Percentiles rank a stretch among this genome's conserved stretches.
Evolutionary conservation across 1,140 invertebrate species (phyloP).

Genomic region (Bombus confusus): DNA sequence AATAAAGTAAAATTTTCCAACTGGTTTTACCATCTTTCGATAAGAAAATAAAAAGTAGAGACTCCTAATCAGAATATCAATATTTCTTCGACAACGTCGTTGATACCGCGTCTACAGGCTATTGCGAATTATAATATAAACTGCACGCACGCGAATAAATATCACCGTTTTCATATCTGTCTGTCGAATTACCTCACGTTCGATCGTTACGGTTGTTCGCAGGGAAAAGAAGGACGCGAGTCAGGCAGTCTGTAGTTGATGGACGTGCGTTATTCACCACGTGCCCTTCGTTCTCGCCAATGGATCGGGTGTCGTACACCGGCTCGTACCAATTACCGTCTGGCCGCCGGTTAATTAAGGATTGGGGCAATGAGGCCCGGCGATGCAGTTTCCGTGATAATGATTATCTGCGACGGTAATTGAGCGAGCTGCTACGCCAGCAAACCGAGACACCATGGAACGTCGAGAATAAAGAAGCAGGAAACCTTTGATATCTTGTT

Average conservation of each 20-base stretch:
- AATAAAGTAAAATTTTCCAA: not conserved
- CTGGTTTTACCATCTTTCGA: not conserved
- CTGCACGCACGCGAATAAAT: not conserved
- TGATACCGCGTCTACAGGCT: not conserved
- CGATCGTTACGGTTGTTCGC: conserved; percentile 17
- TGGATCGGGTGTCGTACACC: conserved; percentile 60
- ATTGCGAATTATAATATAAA: conserved; percentile 8
- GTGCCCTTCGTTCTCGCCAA: conserved; percentile 57
- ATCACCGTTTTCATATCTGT: conserved; percentile 16
- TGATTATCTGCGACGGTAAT: conserved; percentile 77
- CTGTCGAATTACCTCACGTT: conserved; percentile 7
- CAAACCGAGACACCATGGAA: not conserved
- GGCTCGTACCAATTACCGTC: conserved; percentile 74
- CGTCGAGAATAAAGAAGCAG: not conserved
- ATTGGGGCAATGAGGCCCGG: conserved; percentile 77
- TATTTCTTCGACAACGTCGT: not conserved
- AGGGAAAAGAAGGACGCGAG: not conserved
- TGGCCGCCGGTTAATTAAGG: conserved; percentile 76
- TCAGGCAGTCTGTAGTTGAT: not conserved
- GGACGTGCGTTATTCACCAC: conserved; percentile 36
- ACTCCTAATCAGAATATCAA: not conserved
- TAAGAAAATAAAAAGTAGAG: not conserved
- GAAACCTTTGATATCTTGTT: not conserved
- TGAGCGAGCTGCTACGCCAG: conserved; percentile 67
- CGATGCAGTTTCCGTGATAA: conserved; percentile 77